These are phyloP conservation scores for Orgyia antiqua DNA, from an alignment of 2,888 invertebrate genomes.

Conservation along the genomic window DNA sequence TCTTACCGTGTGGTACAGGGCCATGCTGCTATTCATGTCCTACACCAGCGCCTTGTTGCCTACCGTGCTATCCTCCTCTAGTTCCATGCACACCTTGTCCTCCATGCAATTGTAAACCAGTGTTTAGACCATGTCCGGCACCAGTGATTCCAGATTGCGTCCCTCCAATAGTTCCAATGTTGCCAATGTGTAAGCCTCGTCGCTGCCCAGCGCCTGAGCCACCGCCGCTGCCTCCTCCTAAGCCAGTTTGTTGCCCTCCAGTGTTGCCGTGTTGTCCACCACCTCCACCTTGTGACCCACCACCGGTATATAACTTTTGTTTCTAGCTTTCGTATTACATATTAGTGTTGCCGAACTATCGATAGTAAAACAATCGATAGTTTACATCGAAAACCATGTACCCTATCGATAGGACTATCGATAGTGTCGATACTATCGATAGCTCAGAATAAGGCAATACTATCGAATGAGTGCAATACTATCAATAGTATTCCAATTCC, in stretches of 20 bases:
- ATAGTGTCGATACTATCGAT: no score
- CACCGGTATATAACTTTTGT: constrained; percentile 44
- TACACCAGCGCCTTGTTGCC: constrained; percentile 50
- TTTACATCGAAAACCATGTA: no score
- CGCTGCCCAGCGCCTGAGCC: constrained; percentile 49
- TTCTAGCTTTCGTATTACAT: no score
- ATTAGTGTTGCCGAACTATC: no score
- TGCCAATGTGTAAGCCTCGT: constrained; percentile 58
- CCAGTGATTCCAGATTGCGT: constrained; percentile 59
- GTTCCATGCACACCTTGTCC: constrained; percentile 64
- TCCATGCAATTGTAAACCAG: constrained; percentile 53
- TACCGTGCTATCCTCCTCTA: constrained; percentile 60
- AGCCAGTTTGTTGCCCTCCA: constrained; percentile 59
- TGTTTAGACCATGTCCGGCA: constrained; percentile 56
- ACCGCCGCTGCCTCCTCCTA: constrained; percentile 39
- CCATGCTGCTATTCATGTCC: constrained; percentile 51
- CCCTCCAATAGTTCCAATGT: constrained; percentile 59
- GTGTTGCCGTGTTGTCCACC: constrained; percentile 65
- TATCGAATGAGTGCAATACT: no score
- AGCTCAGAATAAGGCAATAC: no score
- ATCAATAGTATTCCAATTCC: no score
- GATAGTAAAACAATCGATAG: no score
- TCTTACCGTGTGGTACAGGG: constrained; percentile 56
- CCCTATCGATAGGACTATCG: no score
- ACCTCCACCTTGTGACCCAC: constrained; percentile 60